Percentiles rank a stretch among this genome's conserved stretches.
phyloP scores from a whole-genome alignment of 2,797 vertebrate species.

The Sebastes minor region DNA sequence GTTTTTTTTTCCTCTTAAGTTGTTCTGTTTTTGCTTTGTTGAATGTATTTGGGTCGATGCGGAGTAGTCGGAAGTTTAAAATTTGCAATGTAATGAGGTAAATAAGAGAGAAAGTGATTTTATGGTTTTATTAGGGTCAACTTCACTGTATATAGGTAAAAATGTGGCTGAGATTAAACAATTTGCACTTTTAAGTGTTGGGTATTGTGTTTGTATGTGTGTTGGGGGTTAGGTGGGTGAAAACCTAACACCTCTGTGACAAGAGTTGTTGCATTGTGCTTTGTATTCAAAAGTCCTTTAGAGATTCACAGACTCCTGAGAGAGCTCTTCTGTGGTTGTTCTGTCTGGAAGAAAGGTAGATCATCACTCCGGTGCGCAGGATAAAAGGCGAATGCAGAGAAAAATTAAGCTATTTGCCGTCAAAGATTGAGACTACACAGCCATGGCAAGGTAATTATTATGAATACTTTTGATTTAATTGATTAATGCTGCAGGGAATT shows the following conservation, averaged over 20 bases:
- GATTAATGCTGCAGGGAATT: neutral
- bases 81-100: constrained; percentile 52
- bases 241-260: neutral
- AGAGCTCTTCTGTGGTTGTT: neutral
- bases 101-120: constrained; percentile 64
- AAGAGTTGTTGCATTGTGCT: constrained; percentile 47
- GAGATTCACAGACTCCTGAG: neutral
- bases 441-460: constrained; percentile 23
- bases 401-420: neutral
- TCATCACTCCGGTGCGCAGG: neutral
- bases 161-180: constrained; percentile 83
- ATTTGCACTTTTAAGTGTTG: constrained; percentile 84
- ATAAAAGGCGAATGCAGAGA: neutral
- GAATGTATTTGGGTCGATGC: constrained; percentile 75
- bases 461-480: neutral
- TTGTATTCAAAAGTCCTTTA: constrained; percentile 57
- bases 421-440: neutral
- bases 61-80: constrained; percentile 65
- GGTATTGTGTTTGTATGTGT: constrained; percentile 17
- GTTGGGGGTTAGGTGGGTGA: neutral
- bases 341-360: neutral
- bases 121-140: constrained; percentile 71
- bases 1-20: neutral
- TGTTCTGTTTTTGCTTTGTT: constrained; percentile 68
- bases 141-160: constrained; percentile 84